These are phyloP conservation scores for Apogon hyalosoma DNA, from an alignment of 2,797 vertebrate species.

Conservation along the genomic window DNA sequence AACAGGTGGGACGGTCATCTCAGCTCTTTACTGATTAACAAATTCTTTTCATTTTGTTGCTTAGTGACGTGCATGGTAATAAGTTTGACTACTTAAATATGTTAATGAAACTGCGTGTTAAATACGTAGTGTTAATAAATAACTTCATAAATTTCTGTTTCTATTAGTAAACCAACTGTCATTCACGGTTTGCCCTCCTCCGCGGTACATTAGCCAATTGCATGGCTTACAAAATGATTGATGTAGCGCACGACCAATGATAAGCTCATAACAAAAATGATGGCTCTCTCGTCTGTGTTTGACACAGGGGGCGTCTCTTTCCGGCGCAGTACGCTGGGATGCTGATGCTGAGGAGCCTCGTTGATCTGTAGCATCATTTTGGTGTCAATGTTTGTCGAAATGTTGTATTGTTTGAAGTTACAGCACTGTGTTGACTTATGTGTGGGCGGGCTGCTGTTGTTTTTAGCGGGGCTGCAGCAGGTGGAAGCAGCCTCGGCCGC, in stretches of 20 bases:
- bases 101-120: too few relatives aligned
- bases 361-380: slow-evolving; percentile 47
- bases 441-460: slow-evolving; percentile 74
- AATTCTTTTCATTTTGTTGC: neutral
- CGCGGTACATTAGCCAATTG: slow-evolving; percentile 57
- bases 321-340: slow-evolving; percentile 79
- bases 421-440: slow-evolving; percentile 79
- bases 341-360: slow-evolving; percentile 73
- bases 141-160: slow-evolving; percentile 39
- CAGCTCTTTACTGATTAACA: neutral
- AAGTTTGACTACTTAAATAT: neutral
- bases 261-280: slow-evolving; percentile 13
- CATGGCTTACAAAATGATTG: slow-evolving; percentile 32
- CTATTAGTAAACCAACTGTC: slow-evolving; percentile 32
- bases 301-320: slow-evolving; percentile 69
- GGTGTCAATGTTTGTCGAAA: slow-evolving; percentile 64
- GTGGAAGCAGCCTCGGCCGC: slow-evolving; percentile 82
- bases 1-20: slow-evolving; percentile 11
- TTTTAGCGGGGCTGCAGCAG: slow-evolving; percentile 86
- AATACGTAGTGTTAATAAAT: slow-evolving; percentile 8
- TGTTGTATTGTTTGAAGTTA: slow-evolving; percentile 73
- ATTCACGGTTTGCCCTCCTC: neutral
- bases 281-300: slow-evolving; percentile 34
- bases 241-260: slow-evolving; percentile 64
- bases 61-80: neutral